Conservation (phyloP, 2,797 vertebrate species). For the Pteropus rufus region DNA sequence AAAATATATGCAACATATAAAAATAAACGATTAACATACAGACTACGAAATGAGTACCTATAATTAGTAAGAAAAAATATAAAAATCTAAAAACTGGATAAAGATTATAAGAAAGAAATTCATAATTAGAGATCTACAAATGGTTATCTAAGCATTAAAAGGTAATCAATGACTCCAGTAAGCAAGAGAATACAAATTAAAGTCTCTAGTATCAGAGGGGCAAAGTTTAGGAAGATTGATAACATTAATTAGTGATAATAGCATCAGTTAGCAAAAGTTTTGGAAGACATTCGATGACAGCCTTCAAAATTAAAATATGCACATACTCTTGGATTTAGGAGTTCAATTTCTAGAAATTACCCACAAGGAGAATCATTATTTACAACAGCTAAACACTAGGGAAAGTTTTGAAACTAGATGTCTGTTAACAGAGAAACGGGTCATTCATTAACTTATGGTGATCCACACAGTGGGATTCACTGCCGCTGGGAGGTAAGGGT, state of each 20-base stretch:
- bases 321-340: neutral
- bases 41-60: neutral
- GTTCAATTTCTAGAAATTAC: neutral
- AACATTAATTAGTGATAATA: neutral
- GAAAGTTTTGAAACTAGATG: neutral
- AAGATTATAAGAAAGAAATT: neutral
- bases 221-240: neutral
- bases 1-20: neutral
- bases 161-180: neutral
- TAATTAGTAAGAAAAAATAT: neutral
- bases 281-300: neutral
- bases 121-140: neutral
- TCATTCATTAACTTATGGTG: no score
- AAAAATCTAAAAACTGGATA: neutral
- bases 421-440: neutral
- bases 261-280: neutral
- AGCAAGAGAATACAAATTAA: neutral
- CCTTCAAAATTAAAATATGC: neutral
- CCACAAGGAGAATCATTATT: neutral
- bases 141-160: neutral
- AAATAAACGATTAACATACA: neutral
- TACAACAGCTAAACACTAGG: neutral
- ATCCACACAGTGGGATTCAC: neutral
- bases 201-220: neutral
- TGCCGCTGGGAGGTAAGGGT: neutral